Percentiles rank a stretch among this genome's conserved stretches.
Evolutionary conservation across 2,888 invertebrate genomes (phyloP).

Genomic region (Agrochola lychnidis): DNA sequence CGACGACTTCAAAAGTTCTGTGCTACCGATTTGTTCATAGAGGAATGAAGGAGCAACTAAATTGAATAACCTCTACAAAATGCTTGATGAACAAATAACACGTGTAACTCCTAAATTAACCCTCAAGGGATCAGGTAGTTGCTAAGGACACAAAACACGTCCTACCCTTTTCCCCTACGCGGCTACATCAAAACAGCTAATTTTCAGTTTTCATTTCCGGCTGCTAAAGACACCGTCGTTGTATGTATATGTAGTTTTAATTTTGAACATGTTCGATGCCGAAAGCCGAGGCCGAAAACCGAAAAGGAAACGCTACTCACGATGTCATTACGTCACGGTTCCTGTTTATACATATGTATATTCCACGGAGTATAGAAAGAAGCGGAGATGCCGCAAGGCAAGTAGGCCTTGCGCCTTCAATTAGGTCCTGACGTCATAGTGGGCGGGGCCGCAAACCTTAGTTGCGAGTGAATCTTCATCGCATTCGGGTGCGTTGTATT

Average conservation of each 20-base stretch:
- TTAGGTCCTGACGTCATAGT: too few species aligned
- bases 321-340: slow-evolving; percentile 58
- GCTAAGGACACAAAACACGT: neutral
- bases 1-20: slow-evolving; percentile 35
- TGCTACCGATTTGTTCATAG: slow-evolving; percentile 12
- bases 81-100: neutral
- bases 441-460: too few species aligned
- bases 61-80: neutral
- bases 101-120: neutral
- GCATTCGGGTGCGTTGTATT: too few species aligned
- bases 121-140: neutral
- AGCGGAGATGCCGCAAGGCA: too few species aligned
- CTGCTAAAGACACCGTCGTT: slow-evolving; percentile 23
- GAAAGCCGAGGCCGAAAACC: slow-evolving; percentile 36
- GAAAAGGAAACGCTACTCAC: slow-evolving; percentile 62
- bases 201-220: slow-evolving; percentile 57
- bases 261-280: slow-evolving; percentile 49
- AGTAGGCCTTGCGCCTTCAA: too few species aligned
- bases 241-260: slow-evolving; percentile 56
- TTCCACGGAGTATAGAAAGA: too few species aligned
- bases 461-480: too few species aligned
- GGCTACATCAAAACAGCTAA: slow-evolving; percentile 52
- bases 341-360: slow-evolving; percentile 61
- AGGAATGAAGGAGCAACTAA: neutral
- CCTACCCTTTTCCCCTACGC: neutral